Percentiles rank a stretch among this genome's conserved stretches.
These are phyloP conservation scores for Congeria kusceri DNA, from an alignment of 2,888 invertebrate genomes.

Conservation along the genomic window DNA sequence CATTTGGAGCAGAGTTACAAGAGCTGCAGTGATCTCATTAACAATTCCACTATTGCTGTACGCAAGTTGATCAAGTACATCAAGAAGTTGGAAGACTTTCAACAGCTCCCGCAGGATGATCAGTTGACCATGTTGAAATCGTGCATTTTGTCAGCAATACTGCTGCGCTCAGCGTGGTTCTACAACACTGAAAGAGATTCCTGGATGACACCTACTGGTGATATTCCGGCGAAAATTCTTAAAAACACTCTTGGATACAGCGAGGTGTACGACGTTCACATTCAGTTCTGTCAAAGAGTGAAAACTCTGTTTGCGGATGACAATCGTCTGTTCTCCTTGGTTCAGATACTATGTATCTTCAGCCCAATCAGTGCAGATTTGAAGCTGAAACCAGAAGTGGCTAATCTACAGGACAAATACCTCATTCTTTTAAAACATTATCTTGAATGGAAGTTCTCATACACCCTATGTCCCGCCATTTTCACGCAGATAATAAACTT, in stretches of 20 bases:
- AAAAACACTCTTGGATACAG: constrained; percentile 91
- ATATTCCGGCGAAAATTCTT: constrained; percentile 94
- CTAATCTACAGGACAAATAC: constrained; percentile 86
- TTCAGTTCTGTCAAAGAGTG: constrained; percentile 81
- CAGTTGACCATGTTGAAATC: constrained; percentile 95
- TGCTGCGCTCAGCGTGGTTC: constrained; percentile 95
- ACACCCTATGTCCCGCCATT: constrained; percentile 72
- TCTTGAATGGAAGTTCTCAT: constrained; percentile 82
- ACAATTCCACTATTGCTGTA: constrained; percentile 93
- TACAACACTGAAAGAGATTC: constrained; percentile 95
- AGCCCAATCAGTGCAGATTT: constrained; percentile 93
- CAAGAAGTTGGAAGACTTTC: constrained; percentile 91
- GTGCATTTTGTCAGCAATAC: constrained; percentile 87
- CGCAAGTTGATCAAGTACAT: constrained; percentile 90
- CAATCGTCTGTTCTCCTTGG: constrained; percentile 94
- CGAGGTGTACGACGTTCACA: constrained; percentile 82
- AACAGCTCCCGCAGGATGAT: constrained; percentile 97
- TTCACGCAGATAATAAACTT: constrained; percentile 90
- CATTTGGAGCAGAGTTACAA: constrained; percentile 62
- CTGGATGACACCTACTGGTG: constrained; percentile 91
- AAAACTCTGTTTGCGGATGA: constrained; percentile 89
- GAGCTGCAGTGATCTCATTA: constrained; percentile 88
- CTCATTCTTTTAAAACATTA: constrained; percentile 84
- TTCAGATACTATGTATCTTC: constrained; percentile 96
- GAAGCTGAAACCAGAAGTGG: constrained; percentile 71